Evolutionary conservation across 2,797 vertebrate species (phyloP).

Genomic region (Ciconia nigra): DNA sequence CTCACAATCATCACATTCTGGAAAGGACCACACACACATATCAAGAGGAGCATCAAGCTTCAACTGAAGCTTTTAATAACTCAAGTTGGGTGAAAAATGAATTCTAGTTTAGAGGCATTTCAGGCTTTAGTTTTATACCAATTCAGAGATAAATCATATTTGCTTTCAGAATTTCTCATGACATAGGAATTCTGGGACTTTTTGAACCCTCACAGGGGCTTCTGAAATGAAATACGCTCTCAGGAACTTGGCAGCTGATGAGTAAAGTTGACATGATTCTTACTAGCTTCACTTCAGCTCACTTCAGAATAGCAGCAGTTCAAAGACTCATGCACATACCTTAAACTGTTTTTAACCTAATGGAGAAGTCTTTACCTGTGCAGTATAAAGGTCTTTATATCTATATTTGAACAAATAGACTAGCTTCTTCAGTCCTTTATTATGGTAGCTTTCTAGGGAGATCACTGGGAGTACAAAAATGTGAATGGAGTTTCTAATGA

Average conservation of each 20-base stretch:
- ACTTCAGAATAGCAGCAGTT: neutral
- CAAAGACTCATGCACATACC: neutral
- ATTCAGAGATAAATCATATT: neutral
- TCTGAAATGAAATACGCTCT: neutral
- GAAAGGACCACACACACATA: neutral
- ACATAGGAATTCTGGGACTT: neutral
- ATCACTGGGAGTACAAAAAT: neutral
- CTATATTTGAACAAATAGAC: neutral
- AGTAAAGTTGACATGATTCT: neutral
- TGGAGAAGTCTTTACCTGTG: neutral
- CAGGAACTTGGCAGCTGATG: neutral
- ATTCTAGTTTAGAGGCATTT: neutral
- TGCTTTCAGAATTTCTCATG: neutral
- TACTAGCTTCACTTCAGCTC: neutral
- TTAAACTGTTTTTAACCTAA: neutral
- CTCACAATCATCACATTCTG: neutral
- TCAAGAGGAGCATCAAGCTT: neutral
- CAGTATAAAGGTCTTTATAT: neutral
- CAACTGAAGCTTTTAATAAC: neutral
- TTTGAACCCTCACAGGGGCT: neutral
- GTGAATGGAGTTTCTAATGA: neutral
- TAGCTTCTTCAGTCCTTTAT: neutral
- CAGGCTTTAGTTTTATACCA: neutral
- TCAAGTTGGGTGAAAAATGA: neutral
- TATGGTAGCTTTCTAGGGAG: neutral